Conservation (phyloP, 2,797 vertebrate species). For the Bradypus variegatus region DNA sequence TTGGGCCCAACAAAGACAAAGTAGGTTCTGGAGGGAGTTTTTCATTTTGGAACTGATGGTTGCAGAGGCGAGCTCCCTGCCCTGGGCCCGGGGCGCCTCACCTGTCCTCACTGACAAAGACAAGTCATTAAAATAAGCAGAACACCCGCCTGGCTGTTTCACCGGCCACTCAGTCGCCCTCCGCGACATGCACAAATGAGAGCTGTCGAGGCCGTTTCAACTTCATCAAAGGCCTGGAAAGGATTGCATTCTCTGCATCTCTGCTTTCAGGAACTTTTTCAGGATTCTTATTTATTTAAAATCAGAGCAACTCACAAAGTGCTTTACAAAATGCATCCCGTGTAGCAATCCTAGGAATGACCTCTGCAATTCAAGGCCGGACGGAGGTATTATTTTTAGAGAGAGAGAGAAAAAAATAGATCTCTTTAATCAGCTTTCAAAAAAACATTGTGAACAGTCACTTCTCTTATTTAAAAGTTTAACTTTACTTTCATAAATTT, state of each 20-base stretch:
- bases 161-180: not conserved
- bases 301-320: conserved; percentile 10
- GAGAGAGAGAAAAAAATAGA: conserved; percentile 20
- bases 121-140: not conserved
- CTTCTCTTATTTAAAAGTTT: conserved; percentile 80
- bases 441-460: conserved; percentile 74
- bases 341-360: conserved; percentile 30
- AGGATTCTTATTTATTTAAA: conserved; percentile 37
- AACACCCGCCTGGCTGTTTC: not conserved
- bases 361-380: conserved; percentile 62
- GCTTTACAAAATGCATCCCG: conserved; percentile 40
- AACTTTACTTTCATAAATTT: conserved; percentile 82
- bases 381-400: conserved; percentile 62
- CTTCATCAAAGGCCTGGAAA: conserved; percentile 8
- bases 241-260: not conserved
- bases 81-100: not conserved
- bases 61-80: not conserved
- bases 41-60: not conserved
- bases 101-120: not conserved
- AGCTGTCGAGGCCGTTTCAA: not conserved
- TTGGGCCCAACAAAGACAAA: not conserved
- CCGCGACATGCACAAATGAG: not conserved
- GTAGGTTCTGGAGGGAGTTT: not conserved
- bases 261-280: not conserved
- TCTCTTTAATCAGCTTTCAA: conserved; percentile 75